Conservation (phyloP, 2,113 vertebrate genomes). For the Oreochromis tanganicae region DNA sequence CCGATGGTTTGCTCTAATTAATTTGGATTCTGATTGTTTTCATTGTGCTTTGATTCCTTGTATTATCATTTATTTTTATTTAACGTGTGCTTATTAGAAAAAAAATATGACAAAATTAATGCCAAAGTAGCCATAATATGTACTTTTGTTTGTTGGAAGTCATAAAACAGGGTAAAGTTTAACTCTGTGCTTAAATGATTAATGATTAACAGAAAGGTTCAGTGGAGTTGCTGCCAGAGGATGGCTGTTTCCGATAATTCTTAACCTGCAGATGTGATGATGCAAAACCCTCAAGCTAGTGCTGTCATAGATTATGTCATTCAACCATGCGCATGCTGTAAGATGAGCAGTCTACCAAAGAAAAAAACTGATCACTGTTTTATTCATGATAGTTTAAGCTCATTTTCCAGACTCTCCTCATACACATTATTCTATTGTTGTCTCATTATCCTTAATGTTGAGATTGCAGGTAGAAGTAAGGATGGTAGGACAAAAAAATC, state of each 20-base stretch:
- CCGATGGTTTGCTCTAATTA: not conserved
- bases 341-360: not conserved
- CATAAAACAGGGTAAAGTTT: not conserved
- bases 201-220: constrained; percentile 22
- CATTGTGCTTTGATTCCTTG: not conserved
- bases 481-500: not conserved
- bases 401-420: not conserved
- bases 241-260: not conserved
- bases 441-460: not conserved
- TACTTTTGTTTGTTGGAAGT: not conserved
- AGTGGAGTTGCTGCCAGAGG: not conserved
- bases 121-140: not conserved
- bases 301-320: not conserved
- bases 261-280: not conserved
- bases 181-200: not conserved
- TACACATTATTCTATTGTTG: not conserved
- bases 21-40: not conserved
- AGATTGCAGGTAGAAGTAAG: not conserved
- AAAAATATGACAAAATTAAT: not conserved
- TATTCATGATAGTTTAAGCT: not conserved
- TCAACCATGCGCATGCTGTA: not conserved
- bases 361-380: not conserved
- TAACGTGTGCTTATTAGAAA: not conserved
- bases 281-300: not conserved
- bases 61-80: not conserved